Evolutionary conservation across 2,888 invertebrate genomes (phyloP).

Genomic region (Camptogramma bilineatum): DNA sequence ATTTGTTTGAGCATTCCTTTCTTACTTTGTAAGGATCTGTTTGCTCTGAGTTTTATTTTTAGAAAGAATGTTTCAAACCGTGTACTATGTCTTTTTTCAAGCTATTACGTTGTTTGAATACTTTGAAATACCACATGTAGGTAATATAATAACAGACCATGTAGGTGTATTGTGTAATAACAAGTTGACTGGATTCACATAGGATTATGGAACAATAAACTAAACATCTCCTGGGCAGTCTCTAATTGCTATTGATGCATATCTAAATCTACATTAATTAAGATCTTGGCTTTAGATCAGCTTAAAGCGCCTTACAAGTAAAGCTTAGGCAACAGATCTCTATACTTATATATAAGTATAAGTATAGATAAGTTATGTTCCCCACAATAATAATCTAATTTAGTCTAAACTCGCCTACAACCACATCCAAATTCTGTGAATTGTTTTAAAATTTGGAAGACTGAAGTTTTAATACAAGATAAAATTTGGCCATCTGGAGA

Average conservation of each 20-base stretch:
- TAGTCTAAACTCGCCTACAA: neutral
- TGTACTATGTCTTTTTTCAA: neutral
- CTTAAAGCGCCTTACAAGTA: constrained; percentile 27
- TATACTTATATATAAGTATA: too few relatives aligned
- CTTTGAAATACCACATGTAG: neutral
- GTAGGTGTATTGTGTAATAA: neutral
- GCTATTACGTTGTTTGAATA: neutral
- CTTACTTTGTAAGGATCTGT: constrained; percentile 30
- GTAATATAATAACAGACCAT: neutral
- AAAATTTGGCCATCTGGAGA: constrained; percentile 26
- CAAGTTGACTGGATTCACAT: neutral
- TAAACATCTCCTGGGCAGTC: constrained; percentile 5
- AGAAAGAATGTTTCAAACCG: constrained; percentile 4
- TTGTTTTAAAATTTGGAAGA: too few relatives aligned
- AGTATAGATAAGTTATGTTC: constrained; percentile 13
- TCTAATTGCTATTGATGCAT: constrained; percentile 34
- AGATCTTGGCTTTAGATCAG: constrained; percentile 36
- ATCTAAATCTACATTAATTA: constrained; percentile 39
- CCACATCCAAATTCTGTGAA: too few relatives aligned
- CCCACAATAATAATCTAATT: constrained; percentile 9
- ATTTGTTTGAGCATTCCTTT: constrained; percentile 44
- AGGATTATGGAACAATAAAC: constrained; percentile 20
- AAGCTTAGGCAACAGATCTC: constrained; percentile 33
- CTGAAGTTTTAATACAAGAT: neutral
- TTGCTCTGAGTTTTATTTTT: constrained; percentile 23